A percentile compares a stretch with the other conserved stretches of the same genome.
phyloP scores from a whole-genome alignment of 2,797 vertebrate genomes.

The Philypnodon macrostomus region DNA sequence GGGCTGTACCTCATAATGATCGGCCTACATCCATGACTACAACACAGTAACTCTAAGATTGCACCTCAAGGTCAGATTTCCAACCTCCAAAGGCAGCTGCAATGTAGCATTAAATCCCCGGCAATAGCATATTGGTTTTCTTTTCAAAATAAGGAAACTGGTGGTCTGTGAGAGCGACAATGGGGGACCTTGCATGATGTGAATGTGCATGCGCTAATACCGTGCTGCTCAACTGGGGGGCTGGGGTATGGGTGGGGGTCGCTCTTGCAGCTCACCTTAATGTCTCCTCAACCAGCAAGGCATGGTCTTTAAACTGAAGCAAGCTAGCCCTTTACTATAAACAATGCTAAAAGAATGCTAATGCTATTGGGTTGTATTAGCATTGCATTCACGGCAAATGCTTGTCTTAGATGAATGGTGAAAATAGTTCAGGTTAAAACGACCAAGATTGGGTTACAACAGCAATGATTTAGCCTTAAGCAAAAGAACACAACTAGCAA shows the following conservation, averaged over 20 bases:
- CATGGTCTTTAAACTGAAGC: slow-evolving; percentile 16
- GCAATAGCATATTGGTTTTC: slow-evolving; percentile 14
- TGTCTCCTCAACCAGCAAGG: slow-evolving; percentile 28
- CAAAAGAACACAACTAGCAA: too few species aligned
- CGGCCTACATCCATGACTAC: too few species aligned
- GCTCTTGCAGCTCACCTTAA: slow-evolving; percentile 64
- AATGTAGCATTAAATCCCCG: slow-evolving; percentile 12
- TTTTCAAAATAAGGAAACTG: slow-evolving; percentile 17
- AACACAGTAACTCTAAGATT: too few species aligned
- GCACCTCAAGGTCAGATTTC: too few species aligned
- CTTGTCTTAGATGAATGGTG: neutral
- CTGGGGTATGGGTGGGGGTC: slow-evolving; percentile 4
- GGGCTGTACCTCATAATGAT: too few species aligned
- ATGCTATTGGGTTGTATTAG: neutral
- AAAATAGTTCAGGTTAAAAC: neutral
- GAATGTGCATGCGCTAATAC: slow-evolving; percentile 64
- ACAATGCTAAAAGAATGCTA: neutral
- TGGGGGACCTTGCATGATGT: slow-evolving; percentile 58
- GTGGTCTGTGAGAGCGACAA: slow-evolving; percentile 61
- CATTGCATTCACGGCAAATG: slow-evolving; percentile 1
- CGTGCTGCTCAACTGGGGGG: slow-evolving; percentile 32
- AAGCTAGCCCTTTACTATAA: neutral
- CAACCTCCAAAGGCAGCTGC: too few species aligned
- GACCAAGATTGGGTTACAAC: slow-evolving; percentile 4
- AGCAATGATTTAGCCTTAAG: neutral